Conservation (phyloP, 2,113 vertebrate species). For the Lethenteron camtschaticum region DNA sequence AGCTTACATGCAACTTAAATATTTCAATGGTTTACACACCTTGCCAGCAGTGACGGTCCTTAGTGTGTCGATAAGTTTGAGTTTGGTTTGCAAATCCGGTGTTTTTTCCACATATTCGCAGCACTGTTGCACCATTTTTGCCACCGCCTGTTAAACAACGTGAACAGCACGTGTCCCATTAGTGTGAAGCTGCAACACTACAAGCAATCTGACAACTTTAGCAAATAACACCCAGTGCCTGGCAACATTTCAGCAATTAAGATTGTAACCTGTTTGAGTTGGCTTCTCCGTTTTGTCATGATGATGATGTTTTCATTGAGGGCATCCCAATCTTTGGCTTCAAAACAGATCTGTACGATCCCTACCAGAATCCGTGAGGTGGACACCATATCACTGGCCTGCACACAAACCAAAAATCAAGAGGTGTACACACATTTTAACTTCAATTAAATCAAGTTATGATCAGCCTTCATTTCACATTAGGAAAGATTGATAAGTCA, state of each 20-base stretch:
- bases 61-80: conserved; percentile 77
- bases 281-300: conserved; percentile 82
- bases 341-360: conserved; percentile 85
- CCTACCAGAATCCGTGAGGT: conserved; percentile 86
- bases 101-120: conserved; percentile 70
- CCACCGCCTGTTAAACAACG: conserved; percentile 45
- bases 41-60: conserved; percentile 92
- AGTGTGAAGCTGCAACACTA: too few species aligned
- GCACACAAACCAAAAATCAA: conserved; percentile 11
- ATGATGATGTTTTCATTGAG: conserved; percentile 96
- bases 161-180: too few species aligned
- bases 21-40: conserved; percentile 23
- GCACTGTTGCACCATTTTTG: conserved; percentile 98
- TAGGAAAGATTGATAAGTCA: too few species aligned
- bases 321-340: conserved; percentile 84
- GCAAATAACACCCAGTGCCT: too few species aligned
- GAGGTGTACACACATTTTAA: too few species aligned
- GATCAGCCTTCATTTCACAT: too few species aligned
- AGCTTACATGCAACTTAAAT: neutral
- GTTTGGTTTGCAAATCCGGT: conserved; percentile 63
- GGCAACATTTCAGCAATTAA: too few species aligned
- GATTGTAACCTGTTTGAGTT: conserved; percentile 62
- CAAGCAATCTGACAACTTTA: too few species aligned
- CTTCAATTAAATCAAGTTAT: too few species aligned
- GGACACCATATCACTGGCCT: conserved; percentile 96